phyloP scores from a whole-genome alignment of 2,888 invertebrate species.

The Psylliodes chrysocephalus region DNA sequence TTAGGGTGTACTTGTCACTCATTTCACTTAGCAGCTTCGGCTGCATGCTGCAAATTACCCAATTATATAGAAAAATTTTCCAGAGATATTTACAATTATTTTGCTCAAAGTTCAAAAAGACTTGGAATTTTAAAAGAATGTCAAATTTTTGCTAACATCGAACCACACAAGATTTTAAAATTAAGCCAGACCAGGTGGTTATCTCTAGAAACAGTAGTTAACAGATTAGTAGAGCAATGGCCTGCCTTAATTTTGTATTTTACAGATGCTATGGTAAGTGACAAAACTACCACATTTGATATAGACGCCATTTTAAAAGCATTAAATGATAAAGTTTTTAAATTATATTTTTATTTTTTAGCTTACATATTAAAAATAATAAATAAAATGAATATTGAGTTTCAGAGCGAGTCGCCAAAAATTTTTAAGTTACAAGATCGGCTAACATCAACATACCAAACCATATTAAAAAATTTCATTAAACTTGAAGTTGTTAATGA shows the following conservation, averaged over 20 bases:
- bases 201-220: background rate
- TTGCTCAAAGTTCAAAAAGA: no score
- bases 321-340: background rate
- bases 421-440: background rate
- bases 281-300: background rate
- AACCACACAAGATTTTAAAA: background rate
- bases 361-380: slow-evolving; percentile 5
- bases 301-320: background rate
- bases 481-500: no score
- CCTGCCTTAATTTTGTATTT: background rate
- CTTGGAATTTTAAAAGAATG: no score
- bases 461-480: no score
- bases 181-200: slow-evolving; percentile 4
- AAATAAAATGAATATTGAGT: slow-evolving; percentile 4
- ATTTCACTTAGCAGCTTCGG: no score
- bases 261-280: background rate
- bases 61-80: no score
- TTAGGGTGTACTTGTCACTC: no score
- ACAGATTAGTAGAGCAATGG: background rate
- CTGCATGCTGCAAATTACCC: no score
- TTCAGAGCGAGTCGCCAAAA: slow-evolving; percentile 4
- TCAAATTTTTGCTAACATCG: no score
- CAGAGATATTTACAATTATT: no score
- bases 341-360: slow-evolving; percentile 4
- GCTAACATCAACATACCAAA: no score